A percentile compares a stretch with the other conserved stretches of the same genome.
Conservation (phyloP, 2,113 vertebrate species). For the Cephalopholis sonnerati region DNA sequence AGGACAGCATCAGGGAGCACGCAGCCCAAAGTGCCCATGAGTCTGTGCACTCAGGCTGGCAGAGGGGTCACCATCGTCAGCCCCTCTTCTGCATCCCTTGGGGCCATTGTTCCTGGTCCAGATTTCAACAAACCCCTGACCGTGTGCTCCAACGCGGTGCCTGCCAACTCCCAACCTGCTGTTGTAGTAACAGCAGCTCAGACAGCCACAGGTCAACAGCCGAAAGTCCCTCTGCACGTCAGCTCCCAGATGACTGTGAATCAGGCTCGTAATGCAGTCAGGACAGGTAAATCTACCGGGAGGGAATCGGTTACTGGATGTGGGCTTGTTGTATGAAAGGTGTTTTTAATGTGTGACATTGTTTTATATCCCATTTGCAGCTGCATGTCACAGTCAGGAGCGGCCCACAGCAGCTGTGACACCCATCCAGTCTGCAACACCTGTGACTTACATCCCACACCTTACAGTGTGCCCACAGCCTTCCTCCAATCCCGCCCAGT, state of each 20-base stretch:
- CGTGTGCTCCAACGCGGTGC: constrained; percentile 70
- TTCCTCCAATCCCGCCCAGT: constrained; percentile 76
- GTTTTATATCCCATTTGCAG: constrained; percentile 68
- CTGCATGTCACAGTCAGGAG: constrained; percentile 92
- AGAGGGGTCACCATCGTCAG: constrained; percentile 90
- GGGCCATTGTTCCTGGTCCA: constrained; percentile 85
- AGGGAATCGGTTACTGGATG: neutral
- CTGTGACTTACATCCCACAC: constrained; percentile 85
- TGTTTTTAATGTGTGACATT: neutral
- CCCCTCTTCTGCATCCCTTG: constrained; percentile 88
- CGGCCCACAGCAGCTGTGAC: constrained; percentile 92
- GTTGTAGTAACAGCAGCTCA: constrained; percentile 89
- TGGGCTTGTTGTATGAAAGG: neutral
- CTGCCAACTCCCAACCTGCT: constrained; percentile 83
- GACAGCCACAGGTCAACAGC: constrained; percentile 90
- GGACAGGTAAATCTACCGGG: constrained; percentile 87
- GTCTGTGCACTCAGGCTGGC: constrained; percentile 87
- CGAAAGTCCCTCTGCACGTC: constrained; percentile 93
- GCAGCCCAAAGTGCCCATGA: constrained; percentile 91
- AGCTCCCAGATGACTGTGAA: constrained; percentile 97
- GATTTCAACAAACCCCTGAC: constrained; percentile 83
- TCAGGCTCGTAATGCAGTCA: constrained; percentile 93
- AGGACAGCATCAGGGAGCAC: constrained; percentile 89
- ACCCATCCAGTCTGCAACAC: constrained; percentile 90
- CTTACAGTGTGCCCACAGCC: constrained; percentile 85